These are phyloP conservation scores for Scelioninae gen. 2 DNA, from an alignment of 2,888 invertebrate genomes.

Conservation along the genomic window DNA sequence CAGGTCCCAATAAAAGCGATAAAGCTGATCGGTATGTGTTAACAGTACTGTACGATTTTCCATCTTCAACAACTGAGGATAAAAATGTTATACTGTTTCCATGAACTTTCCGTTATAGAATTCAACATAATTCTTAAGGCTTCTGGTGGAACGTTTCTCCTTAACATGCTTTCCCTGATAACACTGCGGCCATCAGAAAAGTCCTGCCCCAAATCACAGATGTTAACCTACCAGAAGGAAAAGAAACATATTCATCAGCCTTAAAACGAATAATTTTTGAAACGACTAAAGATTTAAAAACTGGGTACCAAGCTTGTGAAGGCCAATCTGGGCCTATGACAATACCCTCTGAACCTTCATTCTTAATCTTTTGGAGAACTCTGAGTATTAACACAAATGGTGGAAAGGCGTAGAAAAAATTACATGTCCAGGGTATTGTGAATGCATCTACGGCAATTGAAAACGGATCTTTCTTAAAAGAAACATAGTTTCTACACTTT, in stretches of 20 bases:
- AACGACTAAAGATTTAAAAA: constrained; percentile 34
- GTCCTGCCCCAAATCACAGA: too few species aligned
- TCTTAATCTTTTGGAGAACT: neutral
- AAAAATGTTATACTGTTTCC: constrained; percentile 16
- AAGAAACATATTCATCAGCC: constrained; percentile 7
- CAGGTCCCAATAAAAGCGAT: neutral
- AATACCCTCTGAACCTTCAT: neutral
- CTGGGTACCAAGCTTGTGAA: constrained; percentile 62
- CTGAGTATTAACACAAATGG: neutral
- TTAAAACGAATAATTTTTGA: constrained; percentile 40
- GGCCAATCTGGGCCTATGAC: constrained; percentile 57
- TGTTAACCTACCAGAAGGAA: constrained; percentile 18
- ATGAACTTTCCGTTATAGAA: constrained; percentile 5
- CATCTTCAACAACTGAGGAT: neutral
- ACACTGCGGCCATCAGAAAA: constrained; percentile 33
- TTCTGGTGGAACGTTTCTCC: constrained; percentile 28
- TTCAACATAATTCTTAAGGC: neutral
- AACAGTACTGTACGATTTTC: neutral
- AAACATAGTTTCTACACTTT: neutral
- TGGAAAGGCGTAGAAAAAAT: constrained; percentile 4
- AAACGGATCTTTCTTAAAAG: constrained; percentile 6
- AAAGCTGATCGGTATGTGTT: neutral
- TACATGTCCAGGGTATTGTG: constrained; percentile 4
- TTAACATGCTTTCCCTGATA: constrained; percentile 39
- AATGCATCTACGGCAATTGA: constrained; percentile 5